phyloP scores from a whole-genome alignment of 2,888 invertebrate genomes.

The Dolomedes plantarius region DNA sequence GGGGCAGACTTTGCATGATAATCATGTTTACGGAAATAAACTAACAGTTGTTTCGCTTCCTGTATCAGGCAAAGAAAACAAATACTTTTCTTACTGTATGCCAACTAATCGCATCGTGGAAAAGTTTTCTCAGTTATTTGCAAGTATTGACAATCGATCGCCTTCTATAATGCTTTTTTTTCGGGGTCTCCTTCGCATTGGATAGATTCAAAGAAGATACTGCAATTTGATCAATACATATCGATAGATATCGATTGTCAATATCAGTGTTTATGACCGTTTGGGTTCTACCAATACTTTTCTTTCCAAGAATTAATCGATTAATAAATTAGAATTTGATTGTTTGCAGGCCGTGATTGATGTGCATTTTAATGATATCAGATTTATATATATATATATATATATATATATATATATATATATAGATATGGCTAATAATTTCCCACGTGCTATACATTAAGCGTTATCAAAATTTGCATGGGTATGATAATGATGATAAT shows the following conservation, averaged over 20 bases:
- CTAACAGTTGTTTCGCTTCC: background rate
- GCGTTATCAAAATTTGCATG: too few relatives aligned
- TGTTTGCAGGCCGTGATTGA: too few relatives aligned
- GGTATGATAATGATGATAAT: too few relatives aligned
- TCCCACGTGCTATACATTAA: too few relatives aligned
- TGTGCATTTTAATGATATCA: too few relatives aligned
- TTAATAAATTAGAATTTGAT: too few relatives aligned
- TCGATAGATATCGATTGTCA: background rate
- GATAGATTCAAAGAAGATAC: background rate
- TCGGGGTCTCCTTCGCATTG: background rate
- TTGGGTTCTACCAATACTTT: background rate
- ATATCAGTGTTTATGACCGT: background rate
- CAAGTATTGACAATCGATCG: slow-evolving; percentile 3
- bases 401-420: too few relatives aligned
- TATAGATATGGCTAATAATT: too few relatives aligned
- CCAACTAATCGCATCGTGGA: background rate
- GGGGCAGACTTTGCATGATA: too few relatives aligned
- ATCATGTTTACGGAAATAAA: background rate
- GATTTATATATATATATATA: too few relatives aligned
- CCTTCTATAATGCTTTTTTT: background rate
- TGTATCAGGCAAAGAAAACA: background rate
- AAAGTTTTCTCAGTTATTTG: slow-evolving; percentile 5
- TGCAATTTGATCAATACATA: background rate
- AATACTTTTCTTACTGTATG: slow-evolving; percentile 6
- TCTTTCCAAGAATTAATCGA: background rate